A percentile compares a stretch with the other conserved stretches of the same genome.
phyloP scores from a whole-genome alignment of 2,888 invertebrate species.

The Amiota minor region DNA sequence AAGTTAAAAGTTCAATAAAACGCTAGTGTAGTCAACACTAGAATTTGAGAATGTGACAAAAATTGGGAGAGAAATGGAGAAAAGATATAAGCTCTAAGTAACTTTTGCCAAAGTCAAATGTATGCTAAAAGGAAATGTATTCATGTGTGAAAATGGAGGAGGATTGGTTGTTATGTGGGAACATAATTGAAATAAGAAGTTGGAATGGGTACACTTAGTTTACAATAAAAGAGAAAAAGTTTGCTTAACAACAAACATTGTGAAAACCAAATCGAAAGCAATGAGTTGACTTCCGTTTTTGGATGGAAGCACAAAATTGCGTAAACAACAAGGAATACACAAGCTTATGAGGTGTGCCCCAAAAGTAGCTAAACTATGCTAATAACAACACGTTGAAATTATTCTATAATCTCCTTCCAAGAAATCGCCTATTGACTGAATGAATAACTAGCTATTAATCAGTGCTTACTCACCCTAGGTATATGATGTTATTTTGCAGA shows the following conservation, averaged over 20 bases:
- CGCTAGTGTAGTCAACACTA: slow-evolving; percentile 1
- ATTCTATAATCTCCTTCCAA: no score
- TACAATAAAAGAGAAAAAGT: not conserved
- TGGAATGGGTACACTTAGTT: not conserved
- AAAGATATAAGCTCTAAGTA: not conserved
- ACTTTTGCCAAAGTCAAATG: slow-evolving; percentile 15
- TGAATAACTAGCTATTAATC: no score
- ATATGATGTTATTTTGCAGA: no score
- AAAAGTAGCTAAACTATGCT: no score
- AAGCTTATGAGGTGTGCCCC: no score
- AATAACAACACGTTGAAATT: no score
- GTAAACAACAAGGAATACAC: no score
- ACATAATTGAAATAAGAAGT: not conserved
- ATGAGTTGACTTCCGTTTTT: slow-evolving; percentile 8
- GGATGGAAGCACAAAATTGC: not conserved
- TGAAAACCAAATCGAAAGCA: slow-evolving; percentile 7
- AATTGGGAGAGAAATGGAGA: no score
- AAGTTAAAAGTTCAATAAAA: slow-evolving; percentile 19
- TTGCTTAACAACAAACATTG: not conserved
- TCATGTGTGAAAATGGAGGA: no score
- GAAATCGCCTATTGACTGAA: no score
- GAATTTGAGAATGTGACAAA: not conserved
- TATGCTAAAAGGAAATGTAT: slow-evolving; percentile 5
- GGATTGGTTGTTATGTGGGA: no score
- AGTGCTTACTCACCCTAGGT: no score